Percentiles rank a stretch among this genome's conserved stretches.
phyloP scores from a whole-genome alignment of 2,797 vertebrate species.

The Choloepus didactylus region DNA sequence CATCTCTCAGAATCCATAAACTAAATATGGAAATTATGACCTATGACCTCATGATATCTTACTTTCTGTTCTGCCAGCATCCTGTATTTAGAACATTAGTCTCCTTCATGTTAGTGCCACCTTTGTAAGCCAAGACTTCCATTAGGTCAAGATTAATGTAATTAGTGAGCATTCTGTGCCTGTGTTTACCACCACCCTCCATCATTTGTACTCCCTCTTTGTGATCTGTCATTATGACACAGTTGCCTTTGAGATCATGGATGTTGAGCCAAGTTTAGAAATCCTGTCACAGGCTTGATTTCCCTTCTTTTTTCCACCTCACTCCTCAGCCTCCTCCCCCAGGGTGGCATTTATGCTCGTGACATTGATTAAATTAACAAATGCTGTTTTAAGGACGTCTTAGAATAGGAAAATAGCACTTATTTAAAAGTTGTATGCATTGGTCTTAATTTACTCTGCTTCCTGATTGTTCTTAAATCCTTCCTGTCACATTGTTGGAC shows the following conservation, averaged over 20 bases:
- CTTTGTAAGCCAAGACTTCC: slow-evolving; percentile 79
- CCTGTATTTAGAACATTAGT: slow-evolving; percentile 56
- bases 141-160: slow-evolving; percentile 80
- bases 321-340: neutral
- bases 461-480: slow-evolving; percentile 62
- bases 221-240: slow-evolving; percentile 72
- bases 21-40: slow-evolving; percentile 43
- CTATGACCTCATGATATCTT: slow-evolving; percentile 61
- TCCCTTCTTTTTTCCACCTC: slow-evolving; percentile 6
- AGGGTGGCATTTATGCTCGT: neutral
- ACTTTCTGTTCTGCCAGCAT: slow-evolving; percentile 59
- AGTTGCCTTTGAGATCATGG: slow-evolving; percentile 70
- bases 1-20: slow-evolving; percentile 57
- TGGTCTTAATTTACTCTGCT: slow-evolving; percentile 80
- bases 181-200: neutral
- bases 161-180: slow-evolving; percentile 61
- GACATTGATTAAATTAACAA: slow-evolving; percentile 81
- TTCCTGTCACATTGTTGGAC: slow-evolving; percentile 39
- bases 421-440: slow-evolving; percentile 76
- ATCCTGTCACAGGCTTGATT: slow-evolving; percentile 15
- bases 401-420: slow-evolving; percentile 58
- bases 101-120: slow-evolving; percentile 70
- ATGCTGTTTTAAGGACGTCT: slow-evolving; percentile 72
- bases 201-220: neutral
- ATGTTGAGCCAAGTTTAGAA: slow-evolving; percentile 80